Evolutionary conservation across 2,888 invertebrate genomes (phyloP).

Genomic region (Cheilosia impressa): DNA sequence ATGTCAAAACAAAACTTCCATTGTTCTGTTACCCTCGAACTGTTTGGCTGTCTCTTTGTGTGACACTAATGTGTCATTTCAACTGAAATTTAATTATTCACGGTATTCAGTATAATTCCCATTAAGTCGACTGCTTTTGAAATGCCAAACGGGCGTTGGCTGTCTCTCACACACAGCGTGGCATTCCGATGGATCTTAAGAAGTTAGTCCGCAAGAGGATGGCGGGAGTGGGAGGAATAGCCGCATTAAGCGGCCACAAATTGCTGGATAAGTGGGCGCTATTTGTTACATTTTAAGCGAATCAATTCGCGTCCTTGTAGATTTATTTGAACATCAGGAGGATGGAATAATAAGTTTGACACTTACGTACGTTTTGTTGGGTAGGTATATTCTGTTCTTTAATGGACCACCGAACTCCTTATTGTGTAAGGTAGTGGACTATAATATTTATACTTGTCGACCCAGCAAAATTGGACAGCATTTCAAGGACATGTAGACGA

Average conservation of each 20-base stretch:
- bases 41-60: constrained; percentile 5
- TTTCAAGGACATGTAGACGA: no score
- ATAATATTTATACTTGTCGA: no score
- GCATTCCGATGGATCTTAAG: constrained; percentile 20
- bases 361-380: background rate
- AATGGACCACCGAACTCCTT: no score
- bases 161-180: constrained; percentile 10
- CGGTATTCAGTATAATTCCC: constrained; percentile 48
- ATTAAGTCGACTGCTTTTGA: constrained; percentile 38
- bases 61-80: constrained; percentile 56
- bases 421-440: no score
- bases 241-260: constrained; percentile 10
- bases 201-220: background rate
- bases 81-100: constrained; percentile 57
- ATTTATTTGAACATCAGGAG: constrained; percentile 23
- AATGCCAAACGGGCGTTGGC: constrained; percentile 32
- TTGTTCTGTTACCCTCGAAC: constrained; percentile 11
- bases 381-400: no score
- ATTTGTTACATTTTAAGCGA: constrained; percentile 34
- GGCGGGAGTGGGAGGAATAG: background rate
- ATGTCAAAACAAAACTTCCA: constrained; percentile 11
- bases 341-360: constrained; percentile 13
- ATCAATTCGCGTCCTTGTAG: constrained; percentile 18
- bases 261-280: constrained; percentile 28
- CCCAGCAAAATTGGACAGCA: no score